Base-by-base conservation (phyloP, 2,888 invertebrate species). In the Cheilosia vulpina region DNA sequence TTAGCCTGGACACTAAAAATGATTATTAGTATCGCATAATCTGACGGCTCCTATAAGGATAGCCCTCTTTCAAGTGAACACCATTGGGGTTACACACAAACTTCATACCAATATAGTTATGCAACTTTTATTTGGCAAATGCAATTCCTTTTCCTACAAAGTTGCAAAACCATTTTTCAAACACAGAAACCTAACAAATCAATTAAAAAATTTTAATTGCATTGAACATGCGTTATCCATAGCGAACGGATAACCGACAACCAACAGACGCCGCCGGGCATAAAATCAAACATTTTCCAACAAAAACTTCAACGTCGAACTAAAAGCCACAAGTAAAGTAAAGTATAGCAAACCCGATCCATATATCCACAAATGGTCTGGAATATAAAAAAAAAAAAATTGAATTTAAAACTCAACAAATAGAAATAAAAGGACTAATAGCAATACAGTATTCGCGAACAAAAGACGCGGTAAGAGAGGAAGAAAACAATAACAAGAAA, bases 141-240 rank as follows among this genome's bases (percentile, higher is more conserved):
- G 13, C 38, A 38, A 38, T 38, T 38, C 13, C 13, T 38, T 11
- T 4, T 1, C 0, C 4, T 38, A 11, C 13, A 38, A 3, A 13
- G 13, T 13, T 13, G 13, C 38, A 3, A 11, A 13, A 13, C 38
- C 0, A 38, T 13, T 38, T 38, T 13, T 4, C 4, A 38, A 38
- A 38, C 38, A 38, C 13, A 13, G 4, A 38, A 38, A 38, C 38
- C 38, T 38, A 47, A 41, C 17, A 45, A 82, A 47, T 71, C 69
- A 65, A 71, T 77, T 77, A 47, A 13, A 82, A 77, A 50, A 53
- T 82, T 77, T 60, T 77, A 75, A 71, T 77, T 77, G 65, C 69
- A 65, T 69, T 81, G 27, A 17, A 68, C 24, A 4, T 80, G 34
- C 50, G 31, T 21, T 57, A 17, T 41, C 38, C 45, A 4, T n/a